Evolutionary conservation across 2,113 vertebrate genomes (phyloP), one percentile per base, ranked within the genome.

Genomic region (Kryptolebias marmoratus): DNA sequence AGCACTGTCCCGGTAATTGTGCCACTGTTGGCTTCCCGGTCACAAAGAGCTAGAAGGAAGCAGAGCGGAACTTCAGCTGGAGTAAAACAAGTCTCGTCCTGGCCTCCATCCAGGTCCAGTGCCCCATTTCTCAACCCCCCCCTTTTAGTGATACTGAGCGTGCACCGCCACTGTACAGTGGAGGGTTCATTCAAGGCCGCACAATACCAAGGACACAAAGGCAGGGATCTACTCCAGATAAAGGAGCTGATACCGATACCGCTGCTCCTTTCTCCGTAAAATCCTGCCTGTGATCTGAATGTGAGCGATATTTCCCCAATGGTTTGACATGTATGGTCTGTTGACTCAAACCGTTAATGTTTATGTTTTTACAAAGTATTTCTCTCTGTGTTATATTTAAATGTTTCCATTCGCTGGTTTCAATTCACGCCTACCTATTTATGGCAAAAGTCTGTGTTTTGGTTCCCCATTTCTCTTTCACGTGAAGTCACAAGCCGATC

Each of bases 141-240:
- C 22, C 22, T 22, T 18, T 32, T 64, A 71, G 28, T 65, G 70
- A 80, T 68, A 71, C 55, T 58, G 60, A 85, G 64, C 27, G n/a
- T 68, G 58, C 75, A 78, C 61, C 75, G 75, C 58, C 70, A 71
- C 52, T 1, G 2, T 69, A 63, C 63, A 45, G 84, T 58, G 71
- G 73, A 45, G 71, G 74, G 79, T 77, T 79, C 66, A 82, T 64
- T 11, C 18, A 0, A 70, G 67, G 83, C 81, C 82, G 77, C 77
- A 74, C 65, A 69, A 48, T 57, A 77, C 73, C 72, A 61, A 60
- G 16, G 7, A 68, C 72, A 83, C 68, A 87, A 74, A 80, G 65
- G 31, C 49, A 12, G 65, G 68, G 52, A n/a, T 45, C 64, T 39
- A 67, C 71, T 81, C 36, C 63, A 75, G 50, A 80, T 78, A 57